Evolutionary conservation across 2,888 invertebrate species (phyloP), one percentile per base, ranked within the genome.

Genomic region (Incurvaria masculella): DNA sequence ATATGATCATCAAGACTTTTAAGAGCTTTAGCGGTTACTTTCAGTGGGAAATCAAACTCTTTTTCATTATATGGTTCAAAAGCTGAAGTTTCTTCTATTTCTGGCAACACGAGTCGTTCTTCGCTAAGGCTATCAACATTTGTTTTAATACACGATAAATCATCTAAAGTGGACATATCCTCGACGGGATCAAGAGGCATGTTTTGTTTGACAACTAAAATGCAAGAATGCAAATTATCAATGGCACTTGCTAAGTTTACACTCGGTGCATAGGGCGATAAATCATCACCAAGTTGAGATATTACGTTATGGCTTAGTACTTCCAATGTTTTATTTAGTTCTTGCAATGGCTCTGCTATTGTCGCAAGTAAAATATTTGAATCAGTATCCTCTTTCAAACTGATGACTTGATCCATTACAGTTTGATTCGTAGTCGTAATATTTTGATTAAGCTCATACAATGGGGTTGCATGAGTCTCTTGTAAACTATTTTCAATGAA

Each of bases 101-200:
- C 66, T 57, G 41, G 18, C 14, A 21, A 19, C 70, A 58, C 40
- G 61, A 79, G 57, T 49, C 61, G 58, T 50, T 75, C 72, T 19
- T 63, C 63, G 21, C 66, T 64, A 40, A 81, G 56, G n/a, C 72
- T 65, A 23, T 81, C 80, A 3, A 80, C 79, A 33, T 71, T 69
- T 1, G 82, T 82, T 64, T 82, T 81, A 17, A 85, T 69, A 3
- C 74, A 80, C 1, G 84, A 82, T 52, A 83, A 66, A 55, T 83
- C 81, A 53, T 81, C 80, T 46, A 82, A 69, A 6, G 82, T 80
- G 4, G 83, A 81, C 57, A 83, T 66, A 40, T 83, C 82, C 26
- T 72, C 74, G 4, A 65, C 59, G 8, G 64, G 70, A 59, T 84
- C 83, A 33, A 83, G 51, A 50, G 69, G 61, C 52, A 59, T 59